Evolutionary conservation across 1,140 invertebrate species (phyloP).

Genomic region (Littorina saxatilis): DNA sequence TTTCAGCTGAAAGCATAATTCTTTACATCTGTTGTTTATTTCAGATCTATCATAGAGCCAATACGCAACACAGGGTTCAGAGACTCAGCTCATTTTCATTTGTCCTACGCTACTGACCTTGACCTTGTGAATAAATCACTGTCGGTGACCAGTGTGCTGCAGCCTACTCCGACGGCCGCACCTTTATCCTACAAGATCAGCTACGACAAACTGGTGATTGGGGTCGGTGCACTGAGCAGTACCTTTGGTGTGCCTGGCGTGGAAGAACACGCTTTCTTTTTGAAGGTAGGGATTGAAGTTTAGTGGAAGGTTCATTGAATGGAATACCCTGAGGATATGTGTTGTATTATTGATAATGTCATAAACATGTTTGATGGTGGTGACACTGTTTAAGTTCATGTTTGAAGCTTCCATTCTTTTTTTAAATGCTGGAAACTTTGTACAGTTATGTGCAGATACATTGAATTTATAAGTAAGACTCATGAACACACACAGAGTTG

Average conservation of each 20-base stretch:
- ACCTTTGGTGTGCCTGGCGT: conserved; percentile 76
- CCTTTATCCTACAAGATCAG: conserved; percentile 59
- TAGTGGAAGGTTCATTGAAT: neutral
- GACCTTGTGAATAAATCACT: conserved; percentile 65
- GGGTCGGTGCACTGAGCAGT: conserved; percentile 74
- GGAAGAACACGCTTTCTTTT: conserved; percentile 73
- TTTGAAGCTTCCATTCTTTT: too few species aligned
- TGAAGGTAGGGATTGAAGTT: conserved; percentile 70
- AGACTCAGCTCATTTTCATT: conserved; percentile 71
- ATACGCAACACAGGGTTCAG: conserved; percentile 74
- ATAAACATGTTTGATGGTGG: too few species aligned
- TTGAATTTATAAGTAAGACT: too few species aligned
- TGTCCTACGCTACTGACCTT: conserved; percentile 67
- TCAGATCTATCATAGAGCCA: conserved; percentile 76
- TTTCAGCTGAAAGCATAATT: too few species aligned
- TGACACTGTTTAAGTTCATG: too few species aligned
- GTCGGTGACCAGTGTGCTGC: conserved; percentile 62
- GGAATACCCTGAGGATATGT: neutral
- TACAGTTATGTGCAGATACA: too few species aligned
- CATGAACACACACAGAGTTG: too few species aligned
- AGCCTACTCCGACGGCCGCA: too few species aligned
- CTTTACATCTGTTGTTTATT: too few species aligned
- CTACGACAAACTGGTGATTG: conserved; percentile 76
- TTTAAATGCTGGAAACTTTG: too few species aligned
- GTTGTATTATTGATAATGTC: neutral